Evolutionary conservation across 2,113 vertebrate species (phyloP).

Genomic region (Forbesichthys agassizii): DNA sequence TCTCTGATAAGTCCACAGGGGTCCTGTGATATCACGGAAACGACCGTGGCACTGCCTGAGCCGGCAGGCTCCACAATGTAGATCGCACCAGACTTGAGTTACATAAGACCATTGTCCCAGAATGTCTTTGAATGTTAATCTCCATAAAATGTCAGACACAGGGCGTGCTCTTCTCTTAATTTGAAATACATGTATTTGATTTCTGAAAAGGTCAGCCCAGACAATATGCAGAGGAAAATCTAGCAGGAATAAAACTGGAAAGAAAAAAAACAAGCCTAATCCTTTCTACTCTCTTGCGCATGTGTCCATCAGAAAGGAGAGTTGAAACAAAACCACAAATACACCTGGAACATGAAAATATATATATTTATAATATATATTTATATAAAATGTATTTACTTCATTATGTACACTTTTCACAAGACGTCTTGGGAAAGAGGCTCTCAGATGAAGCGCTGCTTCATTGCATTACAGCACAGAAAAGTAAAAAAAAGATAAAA

Average conservation of each 20-base stretch:
- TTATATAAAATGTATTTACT: constrained; percentile 80
- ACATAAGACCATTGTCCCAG: constrained; percentile 55
- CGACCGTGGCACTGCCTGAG: constrained; percentile 14
- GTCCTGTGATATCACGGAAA: constrained; percentile 26
- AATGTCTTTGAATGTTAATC: constrained; percentile 53
- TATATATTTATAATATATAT: constrained; percentile 77
- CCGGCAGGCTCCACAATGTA: constrained; percentile 11
- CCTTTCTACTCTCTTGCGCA: constrained; percentile 68
- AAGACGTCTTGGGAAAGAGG: constrained; percentile 71
- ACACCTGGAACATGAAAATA: constrained; percentile 83
- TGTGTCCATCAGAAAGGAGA: constrained; percentile 70
- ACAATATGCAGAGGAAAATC: constrained; percentile 60
- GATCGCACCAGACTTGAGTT: constrained; percentile 13
- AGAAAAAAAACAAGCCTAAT: constrained; percentile 52
- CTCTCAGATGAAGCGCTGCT: constrained; percentile 76
- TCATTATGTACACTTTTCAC: constrained; percentile 95
- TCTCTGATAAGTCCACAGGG: constrained; percentile 31
- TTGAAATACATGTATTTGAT: constrained; percentile 28
- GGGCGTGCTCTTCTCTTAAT: constrained; percentile 31
- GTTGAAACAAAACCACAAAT: constrained; percentile 81
- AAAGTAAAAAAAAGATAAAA: constrained; percentile 26
- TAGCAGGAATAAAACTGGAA: constrained; percentile 31
- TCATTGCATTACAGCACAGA: constrained; percentile 56
- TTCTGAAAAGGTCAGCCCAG: constrained; percentile 55
- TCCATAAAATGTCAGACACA: constrained; percentile 30